phyloP scores from a whole-genome alignment of 1,140 invertebrate species.

The Mercenaria mercenaria region DNA sequence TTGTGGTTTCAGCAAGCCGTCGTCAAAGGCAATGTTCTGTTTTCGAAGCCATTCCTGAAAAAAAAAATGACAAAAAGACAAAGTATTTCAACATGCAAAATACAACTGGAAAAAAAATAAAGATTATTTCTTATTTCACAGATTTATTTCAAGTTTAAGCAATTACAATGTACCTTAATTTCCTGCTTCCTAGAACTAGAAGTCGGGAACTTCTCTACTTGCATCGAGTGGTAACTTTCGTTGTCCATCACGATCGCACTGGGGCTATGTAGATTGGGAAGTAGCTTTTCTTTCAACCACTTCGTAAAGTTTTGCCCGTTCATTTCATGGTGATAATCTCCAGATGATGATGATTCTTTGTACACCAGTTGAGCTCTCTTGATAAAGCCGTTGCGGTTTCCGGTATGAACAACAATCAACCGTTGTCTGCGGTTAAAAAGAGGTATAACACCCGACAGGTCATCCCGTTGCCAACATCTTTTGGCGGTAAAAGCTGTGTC shows the following conservation, averaged over 20 bases:
- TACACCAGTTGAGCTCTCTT: background rate
- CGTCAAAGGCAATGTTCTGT: background rate
- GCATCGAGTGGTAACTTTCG: conserved; percentile 20
- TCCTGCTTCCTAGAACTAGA: background rate
- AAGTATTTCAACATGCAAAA: no score
- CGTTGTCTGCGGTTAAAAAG: background rate
- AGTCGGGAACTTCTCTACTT: background rate
- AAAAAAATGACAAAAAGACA: background rate
- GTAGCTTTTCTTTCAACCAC: background rate
- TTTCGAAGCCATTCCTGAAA: background rate
- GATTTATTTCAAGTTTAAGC: no score
- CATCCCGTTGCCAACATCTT: background rate
- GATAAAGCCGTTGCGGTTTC: background rate
- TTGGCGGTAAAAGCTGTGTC: background rate
- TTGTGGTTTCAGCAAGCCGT: background rate
- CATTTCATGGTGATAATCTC: conserved; percentile 17
- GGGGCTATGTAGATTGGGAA: background rate
- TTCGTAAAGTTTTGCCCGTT: background rate
- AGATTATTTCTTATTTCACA: no score
- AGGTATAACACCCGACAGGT: background rate
- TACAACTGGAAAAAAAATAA: no score
- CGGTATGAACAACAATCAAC: conserved; percentile 15
- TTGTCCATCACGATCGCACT: conserved; percentile 14
- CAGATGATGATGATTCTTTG: background rate
- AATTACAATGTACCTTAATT: conserved; percentile 6